Percentiles rank a stretch among this genome's conserved stretches.
Conservation (phyloP, 1,140 invertebrate genomes). For the Phocides pigmalion region DNA sequence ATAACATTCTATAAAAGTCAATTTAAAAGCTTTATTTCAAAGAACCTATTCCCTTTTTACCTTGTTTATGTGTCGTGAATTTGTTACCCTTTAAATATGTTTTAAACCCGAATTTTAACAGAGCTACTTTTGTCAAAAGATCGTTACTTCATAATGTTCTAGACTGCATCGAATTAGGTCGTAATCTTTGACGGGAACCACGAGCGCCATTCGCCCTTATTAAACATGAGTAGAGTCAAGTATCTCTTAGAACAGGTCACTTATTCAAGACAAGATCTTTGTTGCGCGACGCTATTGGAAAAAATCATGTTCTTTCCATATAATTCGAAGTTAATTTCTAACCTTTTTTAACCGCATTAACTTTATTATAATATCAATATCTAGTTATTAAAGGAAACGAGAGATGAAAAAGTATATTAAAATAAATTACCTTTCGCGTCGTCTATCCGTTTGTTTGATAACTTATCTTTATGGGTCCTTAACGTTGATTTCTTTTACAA, state of each 20-base stretch:
- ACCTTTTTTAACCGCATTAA: no score
- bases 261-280: conserved; percentile 63
- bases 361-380: no score
- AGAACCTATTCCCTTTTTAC: not conserved
- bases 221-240: conserved; percentile 74
- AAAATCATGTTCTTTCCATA: conserved; percentile 36
- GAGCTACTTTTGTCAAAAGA: conserved; percentile 20
- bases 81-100: not conserved
- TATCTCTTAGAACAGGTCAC: conserved; percentile 61
- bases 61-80: not conserved
- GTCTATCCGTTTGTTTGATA: no score
- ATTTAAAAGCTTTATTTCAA: not conserved
- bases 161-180: conserved; percentile 35
- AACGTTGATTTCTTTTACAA: no score
- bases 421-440: no score
- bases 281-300: conserved; percentile 45
- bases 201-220: conserved; percentile 66
- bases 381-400: no score
- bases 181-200: conserved; percentile 46
- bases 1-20: not conserved
- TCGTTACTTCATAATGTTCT: conserved; percentile 52
- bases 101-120: not conserved
- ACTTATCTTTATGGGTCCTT: no score
- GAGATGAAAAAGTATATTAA: no score
- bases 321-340: no score